Conservation (phyloP, 1,140 invertebrate species). For the Globodera rostochiensis region DNA sequence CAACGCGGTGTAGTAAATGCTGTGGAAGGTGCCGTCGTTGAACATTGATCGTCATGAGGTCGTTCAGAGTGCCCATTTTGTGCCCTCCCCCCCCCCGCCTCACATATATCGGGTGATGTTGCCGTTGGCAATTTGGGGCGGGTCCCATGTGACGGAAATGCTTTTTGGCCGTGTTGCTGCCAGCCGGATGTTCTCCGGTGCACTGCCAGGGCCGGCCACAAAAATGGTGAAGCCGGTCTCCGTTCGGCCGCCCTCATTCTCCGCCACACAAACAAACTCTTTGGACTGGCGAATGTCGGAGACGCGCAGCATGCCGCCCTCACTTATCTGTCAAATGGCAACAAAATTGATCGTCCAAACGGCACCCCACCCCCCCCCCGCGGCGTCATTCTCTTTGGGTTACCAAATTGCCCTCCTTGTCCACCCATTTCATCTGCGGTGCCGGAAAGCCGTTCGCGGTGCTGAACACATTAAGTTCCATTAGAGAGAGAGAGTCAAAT, state of each 20-base stretch:
- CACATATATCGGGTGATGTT: constrained; percentile 62
- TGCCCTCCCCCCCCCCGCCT: neutral
- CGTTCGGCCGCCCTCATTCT: constrained; percentile 57
- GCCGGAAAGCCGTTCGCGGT: constrained; percentile 57
- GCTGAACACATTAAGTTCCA: neutral
- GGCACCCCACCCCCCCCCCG: neutral
- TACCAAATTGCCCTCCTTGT: constrained; percentile 60
- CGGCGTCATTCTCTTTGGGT: neutral
- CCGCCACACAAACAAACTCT: constrained; percentile 59
- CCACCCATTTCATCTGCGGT: constrained; percentile 59
- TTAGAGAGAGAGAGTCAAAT: too few species aligned
- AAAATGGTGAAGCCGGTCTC: constrained; percentile 58
- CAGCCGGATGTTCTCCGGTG: constrained; percentile 62
- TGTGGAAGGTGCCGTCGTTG: neutral
- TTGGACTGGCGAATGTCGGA: constrained; percentile 55
- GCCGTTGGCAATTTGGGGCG: constrained; percentile 62
- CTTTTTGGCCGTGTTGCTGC: constrained; percentile 57
- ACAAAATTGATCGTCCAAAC: neutral
- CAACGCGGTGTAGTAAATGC: constrained; percentile 62
- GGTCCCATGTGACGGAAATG: constrained; percentile 59
- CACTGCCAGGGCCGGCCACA: constrained; percentile 61
- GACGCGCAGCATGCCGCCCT: constrained; percentile 50
- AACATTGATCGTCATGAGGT: too few species aligned
- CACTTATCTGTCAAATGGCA: constrained; percentile 53
- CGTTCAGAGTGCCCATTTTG: neutral